Evolutionary conservation across 2,113 vertebrate species (phyloP), one percentile per base, ranked within the genome.

Genomic region (Nansenia antarctica): DNA sequence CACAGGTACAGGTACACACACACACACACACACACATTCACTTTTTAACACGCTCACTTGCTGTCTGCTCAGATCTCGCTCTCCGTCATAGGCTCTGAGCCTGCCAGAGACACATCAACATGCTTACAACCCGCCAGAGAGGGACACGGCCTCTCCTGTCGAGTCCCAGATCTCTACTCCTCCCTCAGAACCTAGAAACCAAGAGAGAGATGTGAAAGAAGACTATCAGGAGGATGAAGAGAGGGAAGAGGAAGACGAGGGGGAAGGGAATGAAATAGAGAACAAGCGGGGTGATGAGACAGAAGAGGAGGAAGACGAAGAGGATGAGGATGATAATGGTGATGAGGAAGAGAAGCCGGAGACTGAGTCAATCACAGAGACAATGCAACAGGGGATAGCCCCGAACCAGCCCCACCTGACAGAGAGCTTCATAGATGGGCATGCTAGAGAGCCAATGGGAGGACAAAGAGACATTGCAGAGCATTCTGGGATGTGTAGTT

Each of bases 1-100:
- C 82, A 11, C 83, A 87, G 73, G 83, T 93, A 70, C 76, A 72
- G 65, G 74, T 27, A n/a, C 27, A 24, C 30, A 55, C 27, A n/a
- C 29, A 37, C 29, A 29, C 34, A 30, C 26, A 22, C 64, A 30
- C 29, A 26, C 49, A 47, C 34, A 61, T n/a, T n/a, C 24, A 27
- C 9, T 29, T 8, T 9, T 63, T 78, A 74, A 39, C 66, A 78
- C 27, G 15, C 15, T 18, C 8, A 32, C 20, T 31, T 26, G 4
- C 52, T 26, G 30, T n/a, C n/a, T 54, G 15, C 18, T n/a, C 15
- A 35, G 35, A 35, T 47, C 15, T 47, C 14, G 35, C 35, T 29
- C 9, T 34, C 35, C 14, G 22, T 12, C 29, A 1, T 34, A 68
- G 59, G 14, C 45, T 31, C 26, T 69, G n/a, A 67, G 30, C 47